Evolutionary conservation across 1,140 invertebrate genomes (phyloP).

Genomic region (Hyles euphorbiae): DNA sequence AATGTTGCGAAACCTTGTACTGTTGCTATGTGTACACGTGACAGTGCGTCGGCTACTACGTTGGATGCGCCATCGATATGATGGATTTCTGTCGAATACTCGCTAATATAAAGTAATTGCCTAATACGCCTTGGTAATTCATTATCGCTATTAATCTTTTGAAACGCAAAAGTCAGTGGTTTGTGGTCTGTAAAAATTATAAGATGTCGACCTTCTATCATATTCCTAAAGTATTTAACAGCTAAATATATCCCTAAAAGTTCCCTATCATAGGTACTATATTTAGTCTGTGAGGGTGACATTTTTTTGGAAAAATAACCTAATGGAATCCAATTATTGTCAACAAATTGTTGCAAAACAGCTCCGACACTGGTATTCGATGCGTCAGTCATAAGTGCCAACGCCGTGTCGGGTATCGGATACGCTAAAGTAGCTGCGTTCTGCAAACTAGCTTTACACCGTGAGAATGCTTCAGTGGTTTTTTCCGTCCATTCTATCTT

Average conservation of each 20-base stretch:
- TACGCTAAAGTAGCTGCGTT: conserved; percentile 4
- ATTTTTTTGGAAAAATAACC: conserved; percentile 14
- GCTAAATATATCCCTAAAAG: no score
- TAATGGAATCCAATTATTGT: conserved; percentile 6
- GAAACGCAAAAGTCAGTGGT: conserved; percentile 5
- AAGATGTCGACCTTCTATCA: no score
- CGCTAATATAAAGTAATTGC: conserved; percentile 8
- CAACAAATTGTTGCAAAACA: conserved; percentile 6
- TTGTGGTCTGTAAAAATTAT: background rate
- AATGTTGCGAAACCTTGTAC: conserved; percentile 15
- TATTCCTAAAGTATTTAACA: no score
- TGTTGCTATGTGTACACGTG: conserved; percentile 15
- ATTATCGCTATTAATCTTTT: conserved; percentile 1
- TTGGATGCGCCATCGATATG: conserved; percentile 10
- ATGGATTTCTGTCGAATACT: conserved; percentile 9
- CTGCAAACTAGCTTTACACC: conserved; percentile 33
- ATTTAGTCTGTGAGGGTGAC: background rate
- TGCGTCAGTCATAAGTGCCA: conserved; percentile 27
- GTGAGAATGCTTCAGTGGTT: conserved; percentile 28
- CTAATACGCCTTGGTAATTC: conserved; percentile 4
- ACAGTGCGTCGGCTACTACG: conserved; percentile 37
- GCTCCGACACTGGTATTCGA: conserved; percentile 7
- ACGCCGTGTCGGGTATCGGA: background rate
- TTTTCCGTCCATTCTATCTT: conserved; percentile 30
- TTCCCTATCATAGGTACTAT: no score